Conservation (phyloP, 1,140 invertebrate genomes). For the Papilio aristodemus region DNA sequence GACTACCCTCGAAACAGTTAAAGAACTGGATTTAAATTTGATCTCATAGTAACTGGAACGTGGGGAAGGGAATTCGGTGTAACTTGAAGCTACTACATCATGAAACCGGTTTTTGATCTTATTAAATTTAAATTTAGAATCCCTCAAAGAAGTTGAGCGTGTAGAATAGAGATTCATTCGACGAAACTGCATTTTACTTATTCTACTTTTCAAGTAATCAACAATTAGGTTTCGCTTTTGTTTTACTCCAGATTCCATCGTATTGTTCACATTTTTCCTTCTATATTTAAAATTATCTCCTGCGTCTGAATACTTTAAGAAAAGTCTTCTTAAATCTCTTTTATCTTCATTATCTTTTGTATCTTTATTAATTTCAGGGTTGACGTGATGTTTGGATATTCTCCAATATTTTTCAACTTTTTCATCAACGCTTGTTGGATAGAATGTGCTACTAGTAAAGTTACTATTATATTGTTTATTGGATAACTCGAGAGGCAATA, state of each 20-base stretch:
- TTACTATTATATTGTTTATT: neutral
- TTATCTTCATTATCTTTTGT: constrained; percentile 25
- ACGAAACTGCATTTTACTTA: constrained; percentile 24
- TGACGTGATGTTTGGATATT: neutral
- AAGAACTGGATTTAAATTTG: constrained; percentile 12
- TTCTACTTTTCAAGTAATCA: constrained; percentile 1
- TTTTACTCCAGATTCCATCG: neutral
- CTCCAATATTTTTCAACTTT: constrained; percentile 3
- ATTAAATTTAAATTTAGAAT: neutral
- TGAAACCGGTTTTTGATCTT: neutral
- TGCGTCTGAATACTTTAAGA: neutral
- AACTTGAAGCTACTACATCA: neutral
- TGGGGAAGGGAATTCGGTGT: neutral
- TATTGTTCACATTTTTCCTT: constrained; percentile 15
- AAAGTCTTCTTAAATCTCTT: constrained; percentile 15
- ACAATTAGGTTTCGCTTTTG: neutral
- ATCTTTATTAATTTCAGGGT: neutral
- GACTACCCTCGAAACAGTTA: constrained; percentile 7
- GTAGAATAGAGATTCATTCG: neutral
- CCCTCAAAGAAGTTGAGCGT: neutral
- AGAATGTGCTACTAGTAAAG: neutral
- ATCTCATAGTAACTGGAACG: constrained; percentile 14
- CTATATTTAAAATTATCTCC: constrained; percentile 25
- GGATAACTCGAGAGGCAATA: neutral
- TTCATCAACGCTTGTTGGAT: constrained; percentile 1